These are phyloP conservation scores for Aphidius colemani DNA, from an alignment of 2,888 invertebrate genomes.

Conservation along the genomic window DNA sequence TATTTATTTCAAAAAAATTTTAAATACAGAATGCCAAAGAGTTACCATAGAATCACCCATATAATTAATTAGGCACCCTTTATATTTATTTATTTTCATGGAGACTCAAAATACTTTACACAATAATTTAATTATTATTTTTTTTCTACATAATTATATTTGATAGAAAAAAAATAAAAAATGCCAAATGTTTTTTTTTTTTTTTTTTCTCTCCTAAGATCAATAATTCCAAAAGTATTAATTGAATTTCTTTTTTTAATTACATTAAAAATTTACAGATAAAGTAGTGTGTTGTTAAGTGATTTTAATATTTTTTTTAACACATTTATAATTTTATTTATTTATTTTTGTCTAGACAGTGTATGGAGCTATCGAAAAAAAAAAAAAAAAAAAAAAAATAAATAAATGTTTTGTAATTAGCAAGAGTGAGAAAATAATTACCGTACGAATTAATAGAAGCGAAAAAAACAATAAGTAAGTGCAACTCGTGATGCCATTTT, in stretches of 20 bases:
- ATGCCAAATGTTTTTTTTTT: neutral
- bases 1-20: slow-evolving; percentile 7
- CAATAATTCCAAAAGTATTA: neutral
- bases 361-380: neutral
- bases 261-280: neutral
- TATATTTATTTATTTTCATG: slow-evolving; percentile 18
- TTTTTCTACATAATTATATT: too few species aligned
- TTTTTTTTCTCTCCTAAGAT: neutral
- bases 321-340: neutral
- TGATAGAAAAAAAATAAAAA: slow-evolving; percentile 2
- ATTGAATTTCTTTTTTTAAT: neutral
- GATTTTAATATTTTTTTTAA: too few species aligned
- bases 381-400: slow-evolving; percentile 1
- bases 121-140: neutral
- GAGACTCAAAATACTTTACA: slow-evolving; percentile 24
- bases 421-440: slow-evolving; percentile 10
- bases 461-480: slow-evolving; percentile 1
- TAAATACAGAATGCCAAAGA: too few species aligned
- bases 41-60: too few species aligned
- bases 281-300: too few species aligned
- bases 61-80: too few species aligned
- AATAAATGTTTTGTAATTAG: neutral
- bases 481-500: too few species aligned
- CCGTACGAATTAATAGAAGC: neutral
- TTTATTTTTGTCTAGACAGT: slow-evolving; percentile 2